These are phyloP conservation scores for Acholoe squamosa DNA, from an alignment of 2,888 invertebrate species.

Conservation along the genomic window DNA sequence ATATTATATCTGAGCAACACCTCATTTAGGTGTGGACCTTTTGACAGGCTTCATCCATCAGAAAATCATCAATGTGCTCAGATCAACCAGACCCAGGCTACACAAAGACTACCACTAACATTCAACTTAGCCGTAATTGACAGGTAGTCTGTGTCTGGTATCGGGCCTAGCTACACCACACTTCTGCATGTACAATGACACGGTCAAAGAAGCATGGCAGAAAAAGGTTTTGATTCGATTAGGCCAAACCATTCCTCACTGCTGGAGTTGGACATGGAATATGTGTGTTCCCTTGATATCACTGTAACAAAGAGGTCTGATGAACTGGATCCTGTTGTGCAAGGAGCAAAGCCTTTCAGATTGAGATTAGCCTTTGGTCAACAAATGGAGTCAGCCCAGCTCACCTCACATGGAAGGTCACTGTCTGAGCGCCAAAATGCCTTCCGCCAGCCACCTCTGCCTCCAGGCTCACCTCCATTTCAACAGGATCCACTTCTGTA, in stretches of 20 bases:
- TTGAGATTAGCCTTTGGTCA: background rate
- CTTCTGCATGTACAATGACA: background rate
- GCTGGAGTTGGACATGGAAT: no score
- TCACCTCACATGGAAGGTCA: slow-evolving; percentile 17
- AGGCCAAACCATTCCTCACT: background rate
- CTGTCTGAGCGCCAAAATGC: background rate
- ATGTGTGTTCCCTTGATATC: no score
- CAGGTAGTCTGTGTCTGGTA: background rate
- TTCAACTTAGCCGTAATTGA: background rate
- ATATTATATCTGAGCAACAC: slow-evolving; percentile 43
- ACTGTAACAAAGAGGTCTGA: background rate
- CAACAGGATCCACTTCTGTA: no score
- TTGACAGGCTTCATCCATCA: background rate
- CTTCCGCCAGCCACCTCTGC: background rate
- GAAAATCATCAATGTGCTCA: slow-evolving; percentile 45
- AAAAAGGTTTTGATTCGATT: background rate
- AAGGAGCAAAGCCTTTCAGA: background rate
- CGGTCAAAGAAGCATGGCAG: slow-evolving; percentile 18
- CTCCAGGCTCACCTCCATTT: slow-evolving; percentile 27
- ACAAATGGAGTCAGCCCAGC: background rate
- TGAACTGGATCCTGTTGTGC: background rate
- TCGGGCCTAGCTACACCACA: slow-evolving; percentile 46
- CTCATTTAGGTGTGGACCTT: slow-evolving; percentile 42
- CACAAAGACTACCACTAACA: background rate
- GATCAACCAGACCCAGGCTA: background rate